Evolutionary conservation across 2,113 vertebrate species (phyloP).

Genomic region (Tyrannus savana): DNA sequence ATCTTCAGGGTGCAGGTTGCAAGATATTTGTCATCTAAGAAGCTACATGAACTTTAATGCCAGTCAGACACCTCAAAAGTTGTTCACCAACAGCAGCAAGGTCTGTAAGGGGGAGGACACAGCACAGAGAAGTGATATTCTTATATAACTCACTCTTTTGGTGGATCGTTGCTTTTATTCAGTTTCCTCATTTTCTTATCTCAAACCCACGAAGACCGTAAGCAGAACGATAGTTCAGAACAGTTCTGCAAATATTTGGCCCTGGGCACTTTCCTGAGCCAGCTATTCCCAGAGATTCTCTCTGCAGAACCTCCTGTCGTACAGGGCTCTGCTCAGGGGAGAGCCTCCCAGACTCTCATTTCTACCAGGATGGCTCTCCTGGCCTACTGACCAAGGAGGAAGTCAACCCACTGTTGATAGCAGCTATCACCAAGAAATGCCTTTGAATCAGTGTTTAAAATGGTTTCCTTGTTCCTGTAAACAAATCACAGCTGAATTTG

Average conservation of each 20-base stretch:
- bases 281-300: background rate
- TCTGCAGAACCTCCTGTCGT: background rate
- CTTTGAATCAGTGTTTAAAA: background rate
- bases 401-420: background rate
- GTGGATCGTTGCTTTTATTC: constrained; percentile 15
- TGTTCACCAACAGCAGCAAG: background rate
- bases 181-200: constrained; percentile 52
- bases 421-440: background rate
- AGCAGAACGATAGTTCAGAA: background rate
- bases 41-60: background rate
- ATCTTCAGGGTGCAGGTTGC: background rate
- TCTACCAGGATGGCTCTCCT: background rate
- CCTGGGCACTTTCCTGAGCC: background rate
- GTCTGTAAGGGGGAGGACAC: background rate
- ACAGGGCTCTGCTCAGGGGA: background rate
- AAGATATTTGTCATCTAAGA: background rate
- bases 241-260: constrained; percentile 1
- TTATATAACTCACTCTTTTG: background rate
- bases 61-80: background rate
- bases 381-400: background rate
- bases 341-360: background rate
- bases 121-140: background rate
- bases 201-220: constrained; percentile 39
- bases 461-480: background rate
- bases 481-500: background rate